Evolutionary conservation across 2,113 vertebrate species (phyloP).

Genomic region (Arvicanthis niloticus): DNA sequence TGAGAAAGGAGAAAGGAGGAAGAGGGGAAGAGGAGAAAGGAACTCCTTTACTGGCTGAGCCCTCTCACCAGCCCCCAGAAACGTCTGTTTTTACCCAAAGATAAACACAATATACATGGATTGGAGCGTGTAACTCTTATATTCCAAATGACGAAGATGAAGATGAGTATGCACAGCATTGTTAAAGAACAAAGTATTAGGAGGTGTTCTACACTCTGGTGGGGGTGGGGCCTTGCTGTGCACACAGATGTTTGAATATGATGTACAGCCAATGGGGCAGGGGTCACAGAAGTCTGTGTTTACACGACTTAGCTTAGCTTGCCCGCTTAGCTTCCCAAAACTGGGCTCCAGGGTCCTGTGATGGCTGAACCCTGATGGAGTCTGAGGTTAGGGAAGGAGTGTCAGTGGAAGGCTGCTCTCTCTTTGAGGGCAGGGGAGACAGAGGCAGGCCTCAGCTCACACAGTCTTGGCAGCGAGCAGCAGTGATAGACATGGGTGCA

Average conservation of each 20-base stretch:
- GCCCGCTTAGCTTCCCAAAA: background rate
- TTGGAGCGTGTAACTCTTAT: background rate
- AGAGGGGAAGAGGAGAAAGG: background rate
- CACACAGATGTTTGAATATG: background rate
- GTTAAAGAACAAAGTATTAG: background rate
- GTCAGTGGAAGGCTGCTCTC: background rate
- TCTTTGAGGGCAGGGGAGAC: background rate
- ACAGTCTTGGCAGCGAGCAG: background rate
- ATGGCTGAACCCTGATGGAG: background rate
- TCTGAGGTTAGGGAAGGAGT: background rate
- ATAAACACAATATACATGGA: background rate
- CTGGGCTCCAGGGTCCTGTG: background rate
- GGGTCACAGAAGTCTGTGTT: background rate
- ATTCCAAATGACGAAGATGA: background rate
- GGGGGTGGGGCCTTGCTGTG: background rate
- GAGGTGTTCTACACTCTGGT: background rate
- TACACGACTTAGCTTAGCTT: accelerated
- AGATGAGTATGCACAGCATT: background rate
- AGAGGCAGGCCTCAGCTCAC: accelerated
- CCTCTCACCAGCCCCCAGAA: background rate
- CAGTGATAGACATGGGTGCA: background rate
- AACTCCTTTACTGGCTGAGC: background rate
- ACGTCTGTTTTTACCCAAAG: background rate
- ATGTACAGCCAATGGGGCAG: accelerated
- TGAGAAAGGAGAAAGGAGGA: background rate